Percentiles rank a stretch among this genome's conserved stretches.
These are phyloP conservation scores for Coranthus polyacanthus DNA, from an alignment of 2,797 vertebrate species.

Conservation along the genomic window DNA sequence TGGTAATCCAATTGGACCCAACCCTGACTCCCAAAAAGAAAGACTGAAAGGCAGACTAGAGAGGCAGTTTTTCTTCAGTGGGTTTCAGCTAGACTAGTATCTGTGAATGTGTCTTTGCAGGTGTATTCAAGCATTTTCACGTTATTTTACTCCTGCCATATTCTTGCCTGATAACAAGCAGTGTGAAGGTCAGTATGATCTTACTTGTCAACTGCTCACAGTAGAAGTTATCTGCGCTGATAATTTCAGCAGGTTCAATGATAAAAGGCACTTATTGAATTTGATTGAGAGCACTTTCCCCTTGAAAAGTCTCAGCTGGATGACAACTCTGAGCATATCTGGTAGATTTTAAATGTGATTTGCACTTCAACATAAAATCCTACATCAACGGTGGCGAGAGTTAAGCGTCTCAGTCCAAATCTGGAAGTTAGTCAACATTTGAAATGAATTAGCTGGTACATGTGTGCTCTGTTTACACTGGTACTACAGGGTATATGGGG, in stretches of 20 bases:
- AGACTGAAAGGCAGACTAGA: neutral
- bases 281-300: constrained; percentile 20
- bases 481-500: constrained; percentile 64
- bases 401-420: constrained; percentile 48
- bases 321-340: constrained; percentile 30
- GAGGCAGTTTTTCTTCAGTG: constrained; percentile 12
- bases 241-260: constrained; percentile 58
- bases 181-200: constrained; percentile 67
- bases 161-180: constrained; percentile 50
- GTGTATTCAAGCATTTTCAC: constrained; percentile 27
- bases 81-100: neutral
- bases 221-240: constrained; percentile 42
- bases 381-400: constrained; percentile 27
- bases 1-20: constrained; percentile 30
- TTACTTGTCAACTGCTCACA: constrained; percentile 47
- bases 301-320: constrained; percentile 25
- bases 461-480: constrained; percentile 42
- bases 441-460: constrained; percentile 37
- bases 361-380: constrained; percentile 34
- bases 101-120: constrained; percentile 17
- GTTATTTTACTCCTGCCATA: constrained; percentile 22
- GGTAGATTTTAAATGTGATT: constrained; percentile 34
- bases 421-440: constrained; percentile 51
- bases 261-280: constrained; percentile 52
- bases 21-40: constrained; percentile 13